These are phyloP conservation scores for Sula dactylatra DNA, from an alignment of 2,113 vertebrate genomes.

Conservation along the genomic window DNA sequence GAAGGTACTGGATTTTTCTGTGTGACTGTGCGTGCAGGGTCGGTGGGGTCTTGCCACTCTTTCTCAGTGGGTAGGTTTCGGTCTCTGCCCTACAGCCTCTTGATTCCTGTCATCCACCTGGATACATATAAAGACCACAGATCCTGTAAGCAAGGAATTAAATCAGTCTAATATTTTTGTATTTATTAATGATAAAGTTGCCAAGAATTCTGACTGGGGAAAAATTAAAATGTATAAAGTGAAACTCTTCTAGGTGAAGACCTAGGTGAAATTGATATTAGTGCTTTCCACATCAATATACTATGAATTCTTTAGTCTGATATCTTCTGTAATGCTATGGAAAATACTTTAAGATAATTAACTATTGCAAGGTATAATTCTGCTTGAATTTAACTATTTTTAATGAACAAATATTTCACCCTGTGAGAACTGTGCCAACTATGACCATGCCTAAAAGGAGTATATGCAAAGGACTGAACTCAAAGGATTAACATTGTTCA, in stretches of 20 bases:
- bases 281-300: background rate
- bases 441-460: background rate
- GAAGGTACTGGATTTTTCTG: background rate
- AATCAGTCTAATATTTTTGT: background rate
- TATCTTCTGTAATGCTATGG: background rate
- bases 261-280: background rate
- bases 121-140: background rate
- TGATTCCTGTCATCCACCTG: background rate
- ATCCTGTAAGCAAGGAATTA: background rate
- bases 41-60: background rate
- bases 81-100: background rate
- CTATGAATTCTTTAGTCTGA: background rate
- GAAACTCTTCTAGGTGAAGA: background rate
- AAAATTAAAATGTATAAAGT: background rate
- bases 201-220: background rate
- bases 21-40: background rate
- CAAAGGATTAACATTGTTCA: background rate
- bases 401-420: background rate
- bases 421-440: background rate
- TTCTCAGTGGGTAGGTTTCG: background rate
- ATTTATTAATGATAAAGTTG: background rate
- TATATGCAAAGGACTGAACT: background rate
- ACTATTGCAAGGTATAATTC: background rate
- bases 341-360: background rate
- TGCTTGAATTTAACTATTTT: background rate